These are phyloP conservation scores for Antedon mediterranea DNA, from an alignment of 53 echinoderm and acorn worm genomes.

Conservation along the genomic window DNA sequence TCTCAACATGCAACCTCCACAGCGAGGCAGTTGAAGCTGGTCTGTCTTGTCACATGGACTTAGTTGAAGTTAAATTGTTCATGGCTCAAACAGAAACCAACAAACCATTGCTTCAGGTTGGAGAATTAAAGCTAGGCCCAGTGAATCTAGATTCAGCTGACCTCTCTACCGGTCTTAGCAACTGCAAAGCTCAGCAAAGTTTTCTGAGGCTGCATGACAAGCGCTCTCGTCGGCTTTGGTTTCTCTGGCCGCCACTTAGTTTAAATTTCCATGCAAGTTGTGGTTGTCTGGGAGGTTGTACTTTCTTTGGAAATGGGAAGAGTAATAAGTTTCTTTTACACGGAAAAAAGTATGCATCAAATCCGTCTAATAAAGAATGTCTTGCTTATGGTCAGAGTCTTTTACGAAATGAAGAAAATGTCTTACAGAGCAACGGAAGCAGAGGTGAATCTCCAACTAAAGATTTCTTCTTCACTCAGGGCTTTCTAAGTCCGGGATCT, in stretches of 20 bases:
- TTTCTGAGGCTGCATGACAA: conserved; percentile 75
- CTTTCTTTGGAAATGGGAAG: conserved; percentile 42
- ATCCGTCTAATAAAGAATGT: background rate
- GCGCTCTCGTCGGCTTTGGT: conserved; percentile 64
- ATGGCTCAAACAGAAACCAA: conserved; percentile 6
- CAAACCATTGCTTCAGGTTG: conserved; percentile 59
- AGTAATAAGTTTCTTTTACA: background rate
- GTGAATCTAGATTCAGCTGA: conserved; percentile 62
- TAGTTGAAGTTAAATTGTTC: conserved; percentile 66
- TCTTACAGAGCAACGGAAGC: conserved; percentile 71
- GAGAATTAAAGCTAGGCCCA: conserved; percentile 51
- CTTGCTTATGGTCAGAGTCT: conserved; percentile 62
- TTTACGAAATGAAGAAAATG: conserved; percentile 70
- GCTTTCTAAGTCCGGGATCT: conserved; percentile 39
- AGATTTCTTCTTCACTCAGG: conserved; percentile 83
- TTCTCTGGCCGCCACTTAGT: conserved; percentile 50
- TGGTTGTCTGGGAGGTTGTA: conserved; percentile 86
- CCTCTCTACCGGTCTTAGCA: conserved; percentile 25
- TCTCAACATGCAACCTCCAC: conserved; percentile 92
- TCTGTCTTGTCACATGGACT: conserved; percentile 42
- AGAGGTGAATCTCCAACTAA: conserved; percentile 70
- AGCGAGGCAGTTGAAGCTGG: conserved; percentile 62
- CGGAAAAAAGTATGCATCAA: background rate
- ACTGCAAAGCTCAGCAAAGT: conserved; percentile 53
- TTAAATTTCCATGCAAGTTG: conserved; percentile 19